Base-by-base conservation (phyloP, 2,797 vertebrate genomes). In the Dryobates pubescens region DNA sequence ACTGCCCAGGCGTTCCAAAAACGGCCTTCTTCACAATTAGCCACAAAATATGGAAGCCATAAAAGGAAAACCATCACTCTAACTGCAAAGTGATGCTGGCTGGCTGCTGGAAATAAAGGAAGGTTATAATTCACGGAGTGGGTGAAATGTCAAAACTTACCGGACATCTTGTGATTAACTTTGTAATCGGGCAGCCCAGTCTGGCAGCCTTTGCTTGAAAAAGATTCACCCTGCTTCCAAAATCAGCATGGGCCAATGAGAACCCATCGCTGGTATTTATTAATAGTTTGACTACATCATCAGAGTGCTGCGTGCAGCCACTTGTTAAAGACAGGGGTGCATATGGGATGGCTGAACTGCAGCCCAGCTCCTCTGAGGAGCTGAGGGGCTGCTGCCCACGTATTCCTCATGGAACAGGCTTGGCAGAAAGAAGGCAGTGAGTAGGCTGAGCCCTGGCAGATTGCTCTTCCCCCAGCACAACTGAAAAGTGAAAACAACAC, bases 21-120 rank as follows among this genome's bases (percentile, higher is more conserved):
- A 94, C 87, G 95, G 85, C 68, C 89, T 90, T 77, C 93, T 92
- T 93, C 83, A 91, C 70, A 93, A 95, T 95, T 95, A 95, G 73
- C 81, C 36, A 54, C 89, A 77, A 90, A 92, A 86, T 92, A 73
- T 85, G 86, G 43, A 71, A 86, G 30, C 87, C 92, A 71, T 91
- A 86, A 93, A 96, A 96, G 85, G 88, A 64, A 88, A 92, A 84
- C 72, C 83, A 67, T 79, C 1, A 10, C 47, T 79, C 69, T 82
- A 51, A 79, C 43, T 77, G 88, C 67, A 30, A 30, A 95, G 82
- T 4, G 54, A 87, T 84, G 79, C 82, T 0, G 16, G 36, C 67
- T 63, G 71, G 38, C 85, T 90, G 72, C 82, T 83, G 61, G 68
- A 85, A 84, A 78, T 32, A 47, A 58, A 53, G 70, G 49, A 62